These are phyloP conservation scores for Rhinophrynus dorsalis DNA, from an alignment of 2,797 vertebrate genomes.

Conservation along the genomic window DNA sequence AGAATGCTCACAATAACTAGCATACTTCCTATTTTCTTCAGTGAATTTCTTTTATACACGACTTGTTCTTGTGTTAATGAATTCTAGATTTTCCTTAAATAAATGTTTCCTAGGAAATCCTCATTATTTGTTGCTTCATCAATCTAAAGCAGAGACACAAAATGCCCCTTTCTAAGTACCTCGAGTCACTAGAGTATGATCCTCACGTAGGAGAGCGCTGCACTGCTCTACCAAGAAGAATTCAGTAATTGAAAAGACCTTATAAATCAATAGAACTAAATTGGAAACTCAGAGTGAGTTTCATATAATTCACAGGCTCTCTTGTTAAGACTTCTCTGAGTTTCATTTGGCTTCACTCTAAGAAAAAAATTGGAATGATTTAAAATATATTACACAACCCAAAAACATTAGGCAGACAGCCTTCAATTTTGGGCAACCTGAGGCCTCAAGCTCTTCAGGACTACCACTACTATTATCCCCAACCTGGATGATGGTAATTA, in stretches of 20 bases:
- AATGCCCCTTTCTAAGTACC: slow-evolving; percentile 44
- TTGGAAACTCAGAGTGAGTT: slow-evolving; percentile 56
- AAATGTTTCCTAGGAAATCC: slow-evolving; percentile 50
- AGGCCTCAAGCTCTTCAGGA: too few species aligned
- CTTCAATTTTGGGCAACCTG: background rate
- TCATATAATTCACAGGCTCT: slow-evolving; percentile 47
- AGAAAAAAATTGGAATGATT: background rate
- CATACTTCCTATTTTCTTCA: slow-evolving; percentile 29
- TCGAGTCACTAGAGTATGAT: slow-evolving; percentile 49
- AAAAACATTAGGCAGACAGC: background rate
- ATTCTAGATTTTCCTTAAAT: slow-evolving; percentile 58
- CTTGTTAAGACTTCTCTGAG: slow-evolving; percentile 41
- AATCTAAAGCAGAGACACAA: slow-evolving; percentile 31
- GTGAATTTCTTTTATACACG: slow-evolving; percentile 3
- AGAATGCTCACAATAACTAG: slow-evolving; percentile 34
- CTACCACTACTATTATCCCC: too few species aligned
- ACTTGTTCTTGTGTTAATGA: slow-evolving; percentile 48
- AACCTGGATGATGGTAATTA: too few species aligned
- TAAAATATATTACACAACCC: slow-evolving; percentile 32
- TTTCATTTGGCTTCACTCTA: slow-evolving; percentile 22
- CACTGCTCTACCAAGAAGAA: slow-evolving; percentile 52
- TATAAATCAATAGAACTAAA: slow-evolving; percentile 66
- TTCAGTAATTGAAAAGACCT: slow-evolving; percentile 61
- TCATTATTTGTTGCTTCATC: slow-evolving; percentile 47
- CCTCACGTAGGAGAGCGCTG: slow-evolving; percentile 47